A percentile compares a stretch with the other conserved stretches of the same genome.
Conservation (phyloP, 1,140 invertebrate genomes). For the Drosophila melanica region DNA sequence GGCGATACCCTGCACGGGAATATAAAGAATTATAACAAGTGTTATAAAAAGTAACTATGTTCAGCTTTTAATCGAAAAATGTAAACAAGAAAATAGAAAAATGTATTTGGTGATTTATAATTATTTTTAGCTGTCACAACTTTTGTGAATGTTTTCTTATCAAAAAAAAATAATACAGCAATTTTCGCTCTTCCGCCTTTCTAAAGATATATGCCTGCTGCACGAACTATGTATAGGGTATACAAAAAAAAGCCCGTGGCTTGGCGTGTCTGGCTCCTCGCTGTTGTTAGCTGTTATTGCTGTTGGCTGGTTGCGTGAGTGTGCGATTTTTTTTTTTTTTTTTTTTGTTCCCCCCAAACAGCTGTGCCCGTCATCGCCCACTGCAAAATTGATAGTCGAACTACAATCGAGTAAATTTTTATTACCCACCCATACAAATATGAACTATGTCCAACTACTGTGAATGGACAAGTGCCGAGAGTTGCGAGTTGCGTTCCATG, state of each 20-base stretch:
- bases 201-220: neutral
- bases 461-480: conserved; percentile 25
- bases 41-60: too few species aligned
- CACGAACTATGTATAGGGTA: conserved; percentile 7
- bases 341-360: conserved; percentile 18
- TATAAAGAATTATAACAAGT: too few species aligned
- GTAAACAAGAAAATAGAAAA: too few species aligned
- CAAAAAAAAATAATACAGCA: too few species aligned
- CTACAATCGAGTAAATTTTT: conserved; percentile 43
- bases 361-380: conserved; percentile 27
- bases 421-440: conserved; percentile 39
- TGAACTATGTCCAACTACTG: conserved; percentile 40
- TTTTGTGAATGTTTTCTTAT: too few species aligned
- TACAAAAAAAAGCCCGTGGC: conserved; percentile 10
- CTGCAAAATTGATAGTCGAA: conserved; percentile 36
- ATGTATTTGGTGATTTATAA: too few species aligned
- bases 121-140: too few species aligned
- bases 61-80: too few species aligned
- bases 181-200: neutral
- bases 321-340: conserved; percentile 13
- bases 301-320: conserved; percentile 20
- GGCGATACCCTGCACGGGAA: neutral
- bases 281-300: conserved; percentile 25
- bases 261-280: conserved; percentile 11
- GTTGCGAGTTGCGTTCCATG: conserved; percentile 6